Base-by-base conservation (phyloP, 2,113 vertebrate species). In the Dipodomys spectabilis region DNA sequence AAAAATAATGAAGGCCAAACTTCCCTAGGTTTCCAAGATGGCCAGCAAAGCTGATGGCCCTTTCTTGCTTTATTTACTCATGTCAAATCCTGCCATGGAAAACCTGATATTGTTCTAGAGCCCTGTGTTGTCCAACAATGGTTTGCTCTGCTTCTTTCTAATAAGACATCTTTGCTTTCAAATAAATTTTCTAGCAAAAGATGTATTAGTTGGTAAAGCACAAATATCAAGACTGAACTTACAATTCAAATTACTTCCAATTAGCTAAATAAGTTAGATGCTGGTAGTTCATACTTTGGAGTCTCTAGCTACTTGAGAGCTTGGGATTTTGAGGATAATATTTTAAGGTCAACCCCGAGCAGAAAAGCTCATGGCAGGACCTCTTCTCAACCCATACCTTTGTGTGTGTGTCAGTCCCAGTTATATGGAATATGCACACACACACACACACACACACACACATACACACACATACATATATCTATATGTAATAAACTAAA, bases 141-240 rank as follows among this genome's bases (percentile, higher is more conserved):
- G 2, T 39, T 90, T 68, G 10, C 18, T 57, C 32, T 67, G 7
- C 4, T 49, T 79, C 57, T 88, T 88, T 90, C 30, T 67, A 77
- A 39, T 39, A 64, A 74, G n/a, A 73, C 78, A 11, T 10, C 13
- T 7, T 16, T 20, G 68, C 35, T 86, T 71, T 53, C 25, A 84
- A 90, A 35, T 32, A 74, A 85, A 45, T 83, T 78, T 77, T 53
- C 22, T 80, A 86, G n/a, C 4, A 90, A 89, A 93, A 68, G 53
- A 3, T 53, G 90, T 81, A 25, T 19, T 68, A 5, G 69, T 71
- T 81, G 57, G 44, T 75, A 71, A 83, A 82, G 18, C 19, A 69
- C 10, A 92, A 57, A 79, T 39, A 87, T 82, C 12, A 73, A 93
- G 65, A 74, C 22, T 82, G 60, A 93, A 74, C 15, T 93, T 82